Base-by-base conservation (phyloP, 2,888 invertebrate genomes). In the Eristalinus sepulchralis region DNA sequence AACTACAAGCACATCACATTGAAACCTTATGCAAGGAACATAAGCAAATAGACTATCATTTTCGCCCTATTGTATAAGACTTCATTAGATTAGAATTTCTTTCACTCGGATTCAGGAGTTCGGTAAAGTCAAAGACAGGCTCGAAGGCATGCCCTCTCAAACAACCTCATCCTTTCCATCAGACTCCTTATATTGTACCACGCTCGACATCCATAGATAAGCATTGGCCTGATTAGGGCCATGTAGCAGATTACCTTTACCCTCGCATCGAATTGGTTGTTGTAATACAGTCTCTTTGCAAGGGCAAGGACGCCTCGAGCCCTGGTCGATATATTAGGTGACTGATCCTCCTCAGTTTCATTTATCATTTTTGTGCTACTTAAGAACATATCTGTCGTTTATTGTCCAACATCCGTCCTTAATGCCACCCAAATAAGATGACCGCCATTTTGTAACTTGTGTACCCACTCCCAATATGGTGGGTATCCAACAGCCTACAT, bases 1-100 rank as follows among this genome's bases (percentile, higher is more conserved):
- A 47, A 89, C 91, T 91, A 47, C 17, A 8, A 47, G 17, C 1
- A 47, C 3, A 47, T n/a, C 47, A 17, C 8, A 17, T 17, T 17
- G 17, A 1, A 17, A 17, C 0, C 17, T 47, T 47, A 17, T 47
- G n/a, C n/a, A n/a, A n/a, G n/a, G n/a, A n/a, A n/a, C n/a, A n/a
- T n/a, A 27, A 27, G 5, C 2, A 27, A 27, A 27, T 5, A 27
- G 27, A 5, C 27, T 27, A 27, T 3, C 2, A 27, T 27, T n/a
- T n/a, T n/a, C n/a, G 27, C 27, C 27, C 27, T 27, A 22, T 64
- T 64, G 64, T 36, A 64, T 17, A 64, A 24, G 22, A 22, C 39
- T 24, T 64, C 39, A 64, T 36, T 64, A 1, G 64, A 24, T 9
- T 39, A 64, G 36, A 34, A 64, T 64, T 64, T 64, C 34, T 9